Base-by-base conservation (phyloP, 2,797 vertebrate species). In the Austrolebias charrua region DNA sequence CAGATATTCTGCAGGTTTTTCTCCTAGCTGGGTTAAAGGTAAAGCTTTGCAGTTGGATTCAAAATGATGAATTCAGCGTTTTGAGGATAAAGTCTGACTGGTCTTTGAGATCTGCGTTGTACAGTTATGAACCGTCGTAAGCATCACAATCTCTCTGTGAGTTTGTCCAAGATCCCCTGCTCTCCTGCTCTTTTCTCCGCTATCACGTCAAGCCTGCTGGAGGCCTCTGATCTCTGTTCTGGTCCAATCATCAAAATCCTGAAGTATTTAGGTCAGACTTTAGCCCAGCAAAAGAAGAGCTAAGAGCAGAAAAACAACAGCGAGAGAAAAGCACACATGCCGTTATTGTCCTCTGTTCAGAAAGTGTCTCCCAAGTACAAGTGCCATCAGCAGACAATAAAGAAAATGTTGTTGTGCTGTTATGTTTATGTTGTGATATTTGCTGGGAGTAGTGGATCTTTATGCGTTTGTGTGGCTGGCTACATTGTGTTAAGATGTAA, bases 201-300 rank as follows among this genome's bases (percentile, higher is more conserved):
- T 61, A 71, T 79, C 72, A 72, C 38, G 28, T 79, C 79, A 75
- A 71, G 68, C 73, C 64, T 1, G 31, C 71, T 65, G 74, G 78
- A 85, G 52, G 55, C 66, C 76, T 88, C 81, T 86, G 80, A 88
- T 89, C 81, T 89, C 74, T 76, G 76, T 79, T 88, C 86, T 78
- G 14, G 84, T 79, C 76, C 78, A 58, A 65, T 88, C 86, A 81
- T 88, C 73, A 84, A 82, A 82, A 86, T 78, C 64, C 66, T 79
- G 71, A 86, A 85, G 82, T 80, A 90, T 91, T 87, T 82, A 74
- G 87, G 88, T 88, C 89, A 88, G 80, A 76, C 79, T 82, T 80
- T 64, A 85, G 79, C 72, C 60, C 60, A 47, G 78, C 73, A 74
- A 78, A 82, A 52, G 50, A 48, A 79, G 44, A 46, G 64, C 82